phyloP scores from a whole-genome alignment of 2,888 invertebrate species.

The Keiferia lycopersicella region DNA sequence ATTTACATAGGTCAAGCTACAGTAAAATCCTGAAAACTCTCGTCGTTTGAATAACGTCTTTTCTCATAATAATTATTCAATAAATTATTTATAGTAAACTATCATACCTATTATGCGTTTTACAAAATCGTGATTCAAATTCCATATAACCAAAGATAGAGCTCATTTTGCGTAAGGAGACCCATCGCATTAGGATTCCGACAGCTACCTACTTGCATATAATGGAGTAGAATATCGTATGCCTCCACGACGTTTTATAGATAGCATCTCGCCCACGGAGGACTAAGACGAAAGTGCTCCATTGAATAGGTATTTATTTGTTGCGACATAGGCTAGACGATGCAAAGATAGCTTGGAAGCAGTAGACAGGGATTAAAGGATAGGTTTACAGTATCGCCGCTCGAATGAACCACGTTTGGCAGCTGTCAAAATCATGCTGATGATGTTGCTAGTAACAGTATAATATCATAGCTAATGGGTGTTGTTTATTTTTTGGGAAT shows the following conservation, averaged over 20 bases:
- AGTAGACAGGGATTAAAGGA: not conserved
- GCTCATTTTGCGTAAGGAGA: conserved; percentile 28
- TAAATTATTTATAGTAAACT: too few species aligned
- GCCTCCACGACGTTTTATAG: conserved; percentile 32
- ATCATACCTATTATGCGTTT: not conserved
- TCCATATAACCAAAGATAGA: conserved; percentile 6
- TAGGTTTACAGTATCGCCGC: not conserved
- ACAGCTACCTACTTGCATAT: conserved; percentile 31
- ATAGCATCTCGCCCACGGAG: conserved; percentile 62
- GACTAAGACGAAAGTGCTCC: conserved; percentile 50
- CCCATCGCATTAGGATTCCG: conserved; percentile 53
- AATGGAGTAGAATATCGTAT: not conserved
- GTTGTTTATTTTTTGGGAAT: too few species aligned
- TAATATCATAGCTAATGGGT: too few species aligned
- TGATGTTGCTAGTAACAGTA: too few species aligned
- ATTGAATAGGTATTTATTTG: not conserved
- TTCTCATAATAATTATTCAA: too few species aligned
- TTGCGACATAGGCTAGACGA: conserved; percentile 7
- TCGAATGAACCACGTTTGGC: too few species aligned
- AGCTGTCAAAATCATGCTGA: too few species aligned
- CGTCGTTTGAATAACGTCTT: not conserved
- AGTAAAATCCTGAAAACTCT: too few species aligned
- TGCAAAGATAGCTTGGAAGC: not conserved
- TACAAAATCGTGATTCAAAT: not conserved
- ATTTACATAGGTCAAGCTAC: too few species aligned